Conservation (phyloP, 1,140 invertebrate genomes). For the Liolophura sinensis region DNA sequence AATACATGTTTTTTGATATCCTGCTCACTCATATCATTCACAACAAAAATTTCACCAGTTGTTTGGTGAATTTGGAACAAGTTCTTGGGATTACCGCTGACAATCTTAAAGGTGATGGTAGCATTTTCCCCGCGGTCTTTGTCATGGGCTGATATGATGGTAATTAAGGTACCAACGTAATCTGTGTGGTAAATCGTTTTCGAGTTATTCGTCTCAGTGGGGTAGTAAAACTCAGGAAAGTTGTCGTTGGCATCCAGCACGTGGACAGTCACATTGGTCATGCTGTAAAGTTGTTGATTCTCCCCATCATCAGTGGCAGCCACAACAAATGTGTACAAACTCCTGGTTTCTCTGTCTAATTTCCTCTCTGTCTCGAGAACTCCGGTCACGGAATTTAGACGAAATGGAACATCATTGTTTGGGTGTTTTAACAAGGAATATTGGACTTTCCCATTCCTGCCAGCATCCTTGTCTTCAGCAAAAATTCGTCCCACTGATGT, state of each 20-base stretch:
- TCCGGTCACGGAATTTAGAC: conserved; percentile 66
- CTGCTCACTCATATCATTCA: too few relatives aligned
- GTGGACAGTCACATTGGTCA: too few relatives aligned
- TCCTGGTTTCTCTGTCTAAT: conserved; percentile 81
- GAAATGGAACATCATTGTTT: conserved; percentile 15
- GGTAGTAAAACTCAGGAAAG: conserved; percentile 76
- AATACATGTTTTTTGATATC: too few relatives aligned
- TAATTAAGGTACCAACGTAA: too few relatives aligned
- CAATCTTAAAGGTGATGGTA: conserved; percentile 72
- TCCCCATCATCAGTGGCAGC: conserved; percentile 74
- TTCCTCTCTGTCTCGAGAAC: conserved; percentile 67
- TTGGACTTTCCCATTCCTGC: conserved; percentile 79
- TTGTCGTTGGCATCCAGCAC: conserved; percentile 85
- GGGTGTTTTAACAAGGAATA: conserved; percentile 81
- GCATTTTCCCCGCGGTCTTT: conserved; percentile 90
- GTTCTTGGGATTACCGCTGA: conserved; percentile 3
- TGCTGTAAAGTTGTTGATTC: conserved; percentile 71
- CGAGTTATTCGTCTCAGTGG: conserved; percentile 76
- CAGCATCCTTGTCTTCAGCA: conserved; percentile 87
- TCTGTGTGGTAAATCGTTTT: too few relatives aligned
- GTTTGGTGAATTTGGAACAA: too few relatives aligned
- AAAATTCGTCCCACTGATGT: conserved; percentile 80
- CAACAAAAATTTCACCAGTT: too few relatives aligned
- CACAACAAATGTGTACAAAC: conserved; percentile 75
- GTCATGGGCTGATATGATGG: conserved; percentile 70